A percentile compares a stretch with the other conserved stretches of the same genome.
These are phyloP conservation scores for Tragelaphus imberbis DNA, from an alignment of 2,113 vertebrate species.

Conservation along the genomic window DNA sequence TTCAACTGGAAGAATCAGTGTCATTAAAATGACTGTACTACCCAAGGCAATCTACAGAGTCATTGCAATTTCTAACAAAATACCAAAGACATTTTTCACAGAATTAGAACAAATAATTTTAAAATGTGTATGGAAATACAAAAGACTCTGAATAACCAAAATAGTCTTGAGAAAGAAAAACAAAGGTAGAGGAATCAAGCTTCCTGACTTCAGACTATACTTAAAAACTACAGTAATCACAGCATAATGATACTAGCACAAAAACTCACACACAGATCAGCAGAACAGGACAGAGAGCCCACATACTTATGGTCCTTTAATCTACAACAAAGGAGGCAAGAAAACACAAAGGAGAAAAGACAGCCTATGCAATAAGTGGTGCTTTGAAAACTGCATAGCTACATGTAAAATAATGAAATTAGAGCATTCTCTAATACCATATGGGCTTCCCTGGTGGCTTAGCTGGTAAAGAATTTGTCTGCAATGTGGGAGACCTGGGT, in stretches of 20 bases:
- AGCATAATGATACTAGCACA: neutral
- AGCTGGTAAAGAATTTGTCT: neutral
- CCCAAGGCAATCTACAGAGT: neutral
- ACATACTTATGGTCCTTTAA: neutral
- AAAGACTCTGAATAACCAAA: neutral
- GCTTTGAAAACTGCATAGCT: neutral
- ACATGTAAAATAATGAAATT: neutral
- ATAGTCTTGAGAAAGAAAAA: neutral
- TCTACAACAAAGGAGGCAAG: neutral
- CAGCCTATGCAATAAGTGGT: neutral
- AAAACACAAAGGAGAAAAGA: neutral
- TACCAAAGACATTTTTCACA: neutral
- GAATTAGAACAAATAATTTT: neutral
- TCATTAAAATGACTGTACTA: neutral
- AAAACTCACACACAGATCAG: neutral
- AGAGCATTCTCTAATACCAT: neutral
- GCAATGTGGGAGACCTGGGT: rapidly evolving
- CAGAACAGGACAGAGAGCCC: neutral
- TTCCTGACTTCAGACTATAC: neutral
- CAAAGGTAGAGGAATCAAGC: neutral
- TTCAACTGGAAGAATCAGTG: neutral
- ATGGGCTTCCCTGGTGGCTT: neutral
- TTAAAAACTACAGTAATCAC: neutral
- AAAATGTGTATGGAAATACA: neutral
- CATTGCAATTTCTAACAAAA: neutral